These are phyloP conservation scores for Antheraea pernyi DNA, from an alignment of 1,140 invertebrate genomes.

Conservation along the genomic window DNA sequence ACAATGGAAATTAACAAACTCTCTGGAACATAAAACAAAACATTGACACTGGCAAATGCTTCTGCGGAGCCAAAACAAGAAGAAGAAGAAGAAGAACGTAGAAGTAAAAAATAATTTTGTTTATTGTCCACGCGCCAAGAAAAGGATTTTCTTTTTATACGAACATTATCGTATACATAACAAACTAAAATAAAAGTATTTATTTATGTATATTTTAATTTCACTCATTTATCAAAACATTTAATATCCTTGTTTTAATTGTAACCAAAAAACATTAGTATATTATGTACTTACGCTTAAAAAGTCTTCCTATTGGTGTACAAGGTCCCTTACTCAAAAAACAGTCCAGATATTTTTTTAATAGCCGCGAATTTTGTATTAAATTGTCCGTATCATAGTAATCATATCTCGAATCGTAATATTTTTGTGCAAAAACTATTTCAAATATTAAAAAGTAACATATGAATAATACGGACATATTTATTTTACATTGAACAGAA, in stretches of 20 bases:
- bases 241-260: not conserved
- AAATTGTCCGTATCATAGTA: slow-evolving; percentile 84
- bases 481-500: not conserved
- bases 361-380: slow-evolving; percentile 81
- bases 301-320: slow-evolving; percentile 83
- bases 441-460: slow-evolving; percentile 16
- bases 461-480: slow-evolving; percentile 14
- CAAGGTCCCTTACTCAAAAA: slow-evolving; percentile 83
- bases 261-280: slow-evolving; percentile 8
- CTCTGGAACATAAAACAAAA: no score
- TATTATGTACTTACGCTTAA: slow-evolving; percentile 81
- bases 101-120: no score
- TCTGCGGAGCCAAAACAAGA: no score
- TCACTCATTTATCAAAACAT: no score
- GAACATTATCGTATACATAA: no score
- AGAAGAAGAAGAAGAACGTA: no score
- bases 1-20: no score
- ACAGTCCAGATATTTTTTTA: slow-evolving; percentile 84
- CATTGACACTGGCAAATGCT: no score
- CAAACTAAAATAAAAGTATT: no score
- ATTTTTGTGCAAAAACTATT: slow-evolving; percentile 26
- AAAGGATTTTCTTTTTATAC: no score
- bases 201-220: no score
- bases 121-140: no score
- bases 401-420: slow-evolving; percentile 72